A percentile compares a stretch with the other conserved stretches of the same genome.
phyloP scores from a whole-genome alignment of 2,113 vertebrate species.

The Heterotilapia buettikoferi region DNA sequence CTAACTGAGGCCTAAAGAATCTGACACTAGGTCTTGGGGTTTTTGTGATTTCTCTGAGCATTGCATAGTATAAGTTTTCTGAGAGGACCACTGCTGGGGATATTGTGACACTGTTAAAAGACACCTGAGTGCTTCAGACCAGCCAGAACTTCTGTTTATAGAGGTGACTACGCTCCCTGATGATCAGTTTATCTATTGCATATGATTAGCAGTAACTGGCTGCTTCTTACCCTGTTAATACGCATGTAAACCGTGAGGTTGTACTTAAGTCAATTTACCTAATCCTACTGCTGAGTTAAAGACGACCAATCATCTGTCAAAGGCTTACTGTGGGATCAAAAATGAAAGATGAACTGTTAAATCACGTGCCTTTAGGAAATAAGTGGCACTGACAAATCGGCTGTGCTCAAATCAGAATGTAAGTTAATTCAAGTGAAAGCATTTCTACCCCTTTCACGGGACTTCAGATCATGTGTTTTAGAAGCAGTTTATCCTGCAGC shows the following conservation, averaged over 20 bases:
- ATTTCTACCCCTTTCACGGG: neutral
- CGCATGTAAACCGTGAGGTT: neutral
- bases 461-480: neutral
- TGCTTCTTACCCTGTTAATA: neutral
- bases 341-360: neutral
- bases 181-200: neutral
- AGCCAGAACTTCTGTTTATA: neutral
- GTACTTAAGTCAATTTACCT: neutral
- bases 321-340: neutral
- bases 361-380: neutral
- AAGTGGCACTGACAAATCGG: neutral
- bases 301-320: neutral
- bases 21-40: neutral
- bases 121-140: neutral
- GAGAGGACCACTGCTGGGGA: neutral
- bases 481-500: neutral
- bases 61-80: neutral
- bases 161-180: neutral
- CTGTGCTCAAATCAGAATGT: neutral
- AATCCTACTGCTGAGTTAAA: neutral
- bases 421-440: neutral
- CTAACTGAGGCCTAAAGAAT: neutral
- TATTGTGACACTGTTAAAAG: neutral
- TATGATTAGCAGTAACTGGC: neutral
- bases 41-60: neutral